Percentiles rank a stretch among this genome's conserved stretches.
Conservation (phyloP, 1,140 invertebrate genomes). For the Drosophila insularis region DNA sequence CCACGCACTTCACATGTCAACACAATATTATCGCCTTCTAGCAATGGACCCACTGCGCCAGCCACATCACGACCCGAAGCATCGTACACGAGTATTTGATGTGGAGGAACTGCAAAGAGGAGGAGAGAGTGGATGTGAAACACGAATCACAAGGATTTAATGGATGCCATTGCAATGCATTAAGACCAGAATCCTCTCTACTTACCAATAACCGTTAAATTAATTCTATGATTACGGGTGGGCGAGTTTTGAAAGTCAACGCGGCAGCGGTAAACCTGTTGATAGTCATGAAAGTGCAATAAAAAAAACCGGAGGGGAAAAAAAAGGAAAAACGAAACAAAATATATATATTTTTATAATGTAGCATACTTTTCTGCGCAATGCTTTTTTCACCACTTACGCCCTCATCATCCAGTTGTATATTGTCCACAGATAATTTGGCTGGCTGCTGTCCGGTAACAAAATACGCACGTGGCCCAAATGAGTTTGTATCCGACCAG, state of each 20-base stretch:
- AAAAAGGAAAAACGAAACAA: not conserved
- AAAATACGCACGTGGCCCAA: constrained; percentile 91
- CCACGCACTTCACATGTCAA: constrained; percentile 94
- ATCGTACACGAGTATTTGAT: constrained; percentile 92
- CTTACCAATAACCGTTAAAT: constrained; percentile 95
- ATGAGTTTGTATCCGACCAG: constrained; percentile 90
- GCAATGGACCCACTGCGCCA: constrained; percentile 90
- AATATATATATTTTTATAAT: constrained; percentile 31
- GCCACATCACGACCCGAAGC: constrained; percentile 89
- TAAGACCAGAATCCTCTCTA: constrained; percentile 46
- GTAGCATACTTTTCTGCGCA: constrained; percentile 27
- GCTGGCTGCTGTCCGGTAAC: constrained; percentile 89
- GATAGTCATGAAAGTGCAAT: constrained; percentile 43
- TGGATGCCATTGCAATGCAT: constrained; percentile 41
- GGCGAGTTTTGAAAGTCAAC: constrained; percentile 95
- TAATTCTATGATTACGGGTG: constrained; percentile 94
- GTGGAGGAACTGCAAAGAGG: constrained; percentile 89
- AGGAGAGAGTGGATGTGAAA: not conserved
- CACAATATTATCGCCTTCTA: constrained; percentile 90
- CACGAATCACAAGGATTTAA: constrained; percentile 46
- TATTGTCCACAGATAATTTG: constrained; percentile 90
- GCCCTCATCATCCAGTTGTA: constrained; percentile 92
- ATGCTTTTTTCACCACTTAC: constrained; percentile 79
- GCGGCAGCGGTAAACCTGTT: constrained; percentile 89
- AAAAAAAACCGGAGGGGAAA: constrained; percentile 29